phyloP scores from a whole-genome alignment of 2,888 invertebrate genomes.

The Abrostola triplasia region DNA sequence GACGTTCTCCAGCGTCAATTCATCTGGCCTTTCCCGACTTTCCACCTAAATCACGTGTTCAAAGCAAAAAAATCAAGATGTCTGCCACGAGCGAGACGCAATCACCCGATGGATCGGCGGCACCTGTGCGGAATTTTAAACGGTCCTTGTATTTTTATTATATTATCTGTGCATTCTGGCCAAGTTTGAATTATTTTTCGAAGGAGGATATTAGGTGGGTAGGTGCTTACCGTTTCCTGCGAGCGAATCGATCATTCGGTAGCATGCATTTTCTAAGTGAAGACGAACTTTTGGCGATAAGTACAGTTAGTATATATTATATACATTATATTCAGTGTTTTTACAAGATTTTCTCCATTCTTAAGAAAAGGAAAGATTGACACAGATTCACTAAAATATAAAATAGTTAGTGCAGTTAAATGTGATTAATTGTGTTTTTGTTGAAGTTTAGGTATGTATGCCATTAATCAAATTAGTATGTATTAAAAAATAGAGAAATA shows the following conservation, averaged over 20 bases:
- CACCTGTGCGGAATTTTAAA: conserved; percentile 75
- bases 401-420: too few relatives aligned
- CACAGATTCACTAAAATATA: too few relatives aligned
- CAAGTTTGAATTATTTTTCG: conserved; percentile 47
- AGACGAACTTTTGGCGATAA: not conserved
- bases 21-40: conserved; percentile 42
- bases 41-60: conserved; percentile 53
- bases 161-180: conserved; percentile 42
- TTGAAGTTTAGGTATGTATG: too few relatives aligned
- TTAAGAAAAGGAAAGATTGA: too few relatives aligned
- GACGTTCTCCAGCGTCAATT: conserved; percentile 39
- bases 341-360: too few relatives aligned
- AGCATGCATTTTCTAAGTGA: not conserved
- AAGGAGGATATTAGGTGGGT: conserved; percentile 6
- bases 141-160: conserved; percentile 62
- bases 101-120: conserved; percentile 75
- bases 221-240: not conserved
- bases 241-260: not conserved
- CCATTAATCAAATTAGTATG: too few relatives aligned
- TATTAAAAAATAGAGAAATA: too few relatives aligned
- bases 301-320: not conserved
- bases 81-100: conserved; percentile 66
- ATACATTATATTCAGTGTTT: not conserved
- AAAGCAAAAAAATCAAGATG: conserved; percentile 52
- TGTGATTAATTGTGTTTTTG: too few relatives aligned